phyloP scores from a whole-genome alignment of 2,888 invertebrate species.

The Drosophila imparisetae region DNA sequence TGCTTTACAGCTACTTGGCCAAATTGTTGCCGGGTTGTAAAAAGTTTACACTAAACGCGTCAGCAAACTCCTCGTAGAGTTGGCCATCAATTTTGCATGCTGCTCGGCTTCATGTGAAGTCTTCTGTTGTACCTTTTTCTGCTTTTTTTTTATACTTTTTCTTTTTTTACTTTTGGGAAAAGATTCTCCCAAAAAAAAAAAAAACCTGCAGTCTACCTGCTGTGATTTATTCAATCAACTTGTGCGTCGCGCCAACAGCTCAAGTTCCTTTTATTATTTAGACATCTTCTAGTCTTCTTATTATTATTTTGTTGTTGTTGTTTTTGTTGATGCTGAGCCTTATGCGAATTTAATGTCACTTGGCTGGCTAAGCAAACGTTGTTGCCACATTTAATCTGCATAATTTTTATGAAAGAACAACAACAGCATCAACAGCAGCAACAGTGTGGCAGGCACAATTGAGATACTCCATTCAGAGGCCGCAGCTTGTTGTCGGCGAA shows the following conservation, averaged over 20 bases:
- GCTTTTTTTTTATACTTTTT: constrained; percentile 1
- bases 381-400: constrained; percentile 78
- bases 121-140: constrained; percentile 3
- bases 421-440: neutral
- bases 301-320: constrained; percentile 15
- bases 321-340: constrained; percentile 32
- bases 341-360: constrained; percentile 77
- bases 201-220: constrained; percentile 56
- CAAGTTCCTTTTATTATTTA: constrained; percentile 74
- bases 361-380: constrained; percentile 55
- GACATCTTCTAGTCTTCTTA: constrained; percentile 49
- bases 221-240: constrained; percentile 78
- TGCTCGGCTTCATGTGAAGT: constrained; percentile 48
- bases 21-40: constrained; percentile 69
- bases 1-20: constrained; percentile 70
- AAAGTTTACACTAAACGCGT: constrained; percentile 54
- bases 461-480: constrained; percentile 6
- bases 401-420: constrained; percentile 68
- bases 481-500: constrained; percentile 16
- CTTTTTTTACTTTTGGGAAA: constrained; percentile 24
- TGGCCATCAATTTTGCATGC: constrained; percentile 63
- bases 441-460: constrained; percentile 18
- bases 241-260: constrained; percentile 60
- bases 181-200: neutral
- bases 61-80: constrained; percentile 21